Percentiles rank a stretch among this genome's conserved stretches.
phyloP scores from a whole-genome alignment of 2,888 invertebrate genomes.

The Sphinx pinastri region DNA sequence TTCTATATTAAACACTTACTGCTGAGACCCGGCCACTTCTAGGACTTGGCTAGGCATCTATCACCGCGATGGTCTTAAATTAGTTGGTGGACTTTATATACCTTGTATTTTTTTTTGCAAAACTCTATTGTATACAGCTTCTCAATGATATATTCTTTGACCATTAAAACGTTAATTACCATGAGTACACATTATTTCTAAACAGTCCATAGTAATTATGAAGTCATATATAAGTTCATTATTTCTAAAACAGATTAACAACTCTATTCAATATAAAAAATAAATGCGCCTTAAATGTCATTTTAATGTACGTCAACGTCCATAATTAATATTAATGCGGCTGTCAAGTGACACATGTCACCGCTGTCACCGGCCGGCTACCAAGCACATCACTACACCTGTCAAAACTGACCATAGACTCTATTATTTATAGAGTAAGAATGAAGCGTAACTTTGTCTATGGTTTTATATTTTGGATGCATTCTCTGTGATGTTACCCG shows the following conservation, averaged over 20 bases:
- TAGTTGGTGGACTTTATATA: too few relatives aligned
- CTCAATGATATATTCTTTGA: too few relatives aligned
- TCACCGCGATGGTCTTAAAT: too few relatives aligned
- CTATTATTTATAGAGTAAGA: slow-evolving; percentile 38
- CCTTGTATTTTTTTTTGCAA: too few relatives aligned
- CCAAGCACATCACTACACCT: slow-evolving; percentile 38
- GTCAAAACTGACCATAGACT: slow-evolving; percentile 40
- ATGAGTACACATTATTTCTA: too few relatives aligned
- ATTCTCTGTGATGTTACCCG: slow-evolving; percentile 28
- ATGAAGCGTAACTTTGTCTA: slow-evolving; percentile 25
- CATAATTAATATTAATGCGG: slow-evolving; percentile 71
- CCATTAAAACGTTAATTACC: too few relatives aligned
- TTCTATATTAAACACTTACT: too few relatives aligned
- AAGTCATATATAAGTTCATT: too few relatives aligned
- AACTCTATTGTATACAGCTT: too few relatives aligned
- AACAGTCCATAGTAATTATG: too few relatives aligned
- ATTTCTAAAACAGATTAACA: not conserved
- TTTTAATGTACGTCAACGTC: slow-evolving; percentile 44
- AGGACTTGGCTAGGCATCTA: too few relatives aligned
- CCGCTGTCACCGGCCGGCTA: slow-evolving; percentile 52
- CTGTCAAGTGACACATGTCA: slow-evolving; percentile 71
- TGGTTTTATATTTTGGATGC: not conserved
- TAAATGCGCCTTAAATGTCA: slow-evolving; percentile 15
- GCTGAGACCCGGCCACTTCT: too few relatives aligned
- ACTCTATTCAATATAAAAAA: not conserved